Percentiles rank a stretch among this genome's conserved stretches.
These are phyloP conservation scores for Cavia aperea DNA, from an alignment of 2,113 vertebrate species.

Conservation along the genomic window DNA sequence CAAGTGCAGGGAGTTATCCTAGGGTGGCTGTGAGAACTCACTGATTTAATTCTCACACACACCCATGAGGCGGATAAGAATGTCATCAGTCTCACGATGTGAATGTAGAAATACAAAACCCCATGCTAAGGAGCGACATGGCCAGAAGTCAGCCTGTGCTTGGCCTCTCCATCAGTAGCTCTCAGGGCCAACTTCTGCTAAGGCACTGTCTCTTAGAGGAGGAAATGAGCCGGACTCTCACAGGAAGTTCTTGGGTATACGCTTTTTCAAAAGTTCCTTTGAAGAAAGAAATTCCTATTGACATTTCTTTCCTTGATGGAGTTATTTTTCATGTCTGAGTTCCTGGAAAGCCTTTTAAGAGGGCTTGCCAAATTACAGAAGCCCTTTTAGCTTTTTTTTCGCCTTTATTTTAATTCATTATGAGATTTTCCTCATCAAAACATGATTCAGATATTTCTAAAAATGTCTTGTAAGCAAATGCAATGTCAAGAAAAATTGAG, in stretches of 20 bases:
- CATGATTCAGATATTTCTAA: constrained; percentile 13
- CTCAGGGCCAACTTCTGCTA: neutral
- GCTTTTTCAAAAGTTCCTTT: neutral
- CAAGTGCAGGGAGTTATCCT: neutral
- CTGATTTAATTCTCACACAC: neutral
- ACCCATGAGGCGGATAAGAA: neutral
- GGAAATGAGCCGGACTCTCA: neutral
- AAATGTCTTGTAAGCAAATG: neutral
- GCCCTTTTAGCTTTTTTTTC: neutral
- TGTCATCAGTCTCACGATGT: neutral
- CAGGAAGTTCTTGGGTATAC: neutral
- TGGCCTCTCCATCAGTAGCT: neutral
- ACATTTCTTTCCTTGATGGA: constrained; percentile 1
- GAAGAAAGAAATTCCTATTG: constrained; percentile 39
- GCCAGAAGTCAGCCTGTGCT: neutral
- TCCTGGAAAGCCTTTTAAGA: constrained; percentile 41
- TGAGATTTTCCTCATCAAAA: constrained; percentile 30
- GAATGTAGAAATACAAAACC: neutral
- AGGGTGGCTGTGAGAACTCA: neutral
- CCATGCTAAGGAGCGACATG: neutral
- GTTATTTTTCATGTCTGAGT: constrained; percentile 1
- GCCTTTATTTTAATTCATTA: neutral
- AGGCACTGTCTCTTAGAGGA: neutral
- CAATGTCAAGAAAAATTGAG: neutral
- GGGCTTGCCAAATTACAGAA: neutral